Evolutionary conservation across 2,888 invertebrate species (phyloP).

Genomic region (Micropterix aruncella): DNA sequence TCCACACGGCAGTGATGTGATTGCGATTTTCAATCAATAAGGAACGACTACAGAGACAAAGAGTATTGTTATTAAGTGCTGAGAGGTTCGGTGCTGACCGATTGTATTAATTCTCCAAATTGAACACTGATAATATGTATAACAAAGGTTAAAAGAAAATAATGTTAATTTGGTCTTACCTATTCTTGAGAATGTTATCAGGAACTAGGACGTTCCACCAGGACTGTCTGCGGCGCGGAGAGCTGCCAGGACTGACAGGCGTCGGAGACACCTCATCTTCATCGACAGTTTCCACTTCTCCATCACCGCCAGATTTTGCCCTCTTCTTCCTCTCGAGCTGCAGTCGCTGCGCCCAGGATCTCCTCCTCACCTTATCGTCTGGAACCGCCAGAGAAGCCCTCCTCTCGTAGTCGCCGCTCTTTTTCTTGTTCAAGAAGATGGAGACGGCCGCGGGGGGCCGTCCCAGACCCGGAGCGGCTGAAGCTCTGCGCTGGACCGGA

Average conservation of each 20-base stretch:
- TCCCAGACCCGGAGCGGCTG: slow-evolving; percentile 21
- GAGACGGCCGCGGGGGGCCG: slow-evolving; percentile 22
- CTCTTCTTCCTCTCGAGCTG: slow-evolving; percentile 39
- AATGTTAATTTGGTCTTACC: too few species aligned
- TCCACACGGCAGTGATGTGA: too few species aligned
- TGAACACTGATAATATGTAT: too few species aligned
- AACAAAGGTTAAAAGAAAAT: too few species aligned
- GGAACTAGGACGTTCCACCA: slow-evolving; percentile 86
- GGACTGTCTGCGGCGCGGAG: slow-evolving; percentile 49
- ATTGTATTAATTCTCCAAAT: too few species aligned
- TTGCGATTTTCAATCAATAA: too few species aligned
- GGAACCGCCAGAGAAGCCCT: slow-evolving; percentile 30
- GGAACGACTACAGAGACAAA: too few species aligned
- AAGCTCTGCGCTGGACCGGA: slow-evolving; percentile 25
- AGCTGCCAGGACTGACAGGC: slow-evolving; percentile 24
- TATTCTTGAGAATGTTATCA: slow-evolving; percentile 56
- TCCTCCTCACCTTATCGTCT: slow-evolving; percentile 40
- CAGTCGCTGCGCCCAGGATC: slow-evolving; percentile 44
- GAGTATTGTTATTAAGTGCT: too few species aligned
- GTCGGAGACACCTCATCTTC: slow-evolving; percentile 11
- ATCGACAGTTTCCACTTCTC: slow-evolving; percentile 23
- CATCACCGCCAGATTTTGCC: slow-evolving; percentile 37
- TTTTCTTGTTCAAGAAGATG: background rate
- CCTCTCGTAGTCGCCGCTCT: slow-evolving; percentile 23
- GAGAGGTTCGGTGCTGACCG: too few species aligned